phyloP scores from a whole-genome alignment of 1,140 invertebrate genomes.

The Homalodisca vitripennis region DNA sequence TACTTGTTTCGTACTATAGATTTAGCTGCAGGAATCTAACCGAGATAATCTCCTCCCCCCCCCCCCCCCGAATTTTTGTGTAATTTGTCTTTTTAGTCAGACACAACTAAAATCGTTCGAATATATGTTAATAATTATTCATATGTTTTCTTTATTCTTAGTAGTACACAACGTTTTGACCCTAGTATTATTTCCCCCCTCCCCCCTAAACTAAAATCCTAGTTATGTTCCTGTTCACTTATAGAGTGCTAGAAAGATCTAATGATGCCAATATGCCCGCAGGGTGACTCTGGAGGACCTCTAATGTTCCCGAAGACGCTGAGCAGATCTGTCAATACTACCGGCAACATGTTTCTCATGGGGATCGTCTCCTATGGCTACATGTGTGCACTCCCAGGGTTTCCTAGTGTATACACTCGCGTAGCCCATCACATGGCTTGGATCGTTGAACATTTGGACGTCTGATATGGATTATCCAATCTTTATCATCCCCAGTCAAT shows the following conservation, averaged over 20 bases:
- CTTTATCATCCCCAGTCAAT: no score
- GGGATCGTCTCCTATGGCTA: slow-evolving; percentile 74
- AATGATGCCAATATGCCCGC: neutral
- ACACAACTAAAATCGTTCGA: neutral
- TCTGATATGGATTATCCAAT: no score
- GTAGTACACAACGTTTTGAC: neutral
- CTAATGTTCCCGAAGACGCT: slow-evolving; percentile 55
- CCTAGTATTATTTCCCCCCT: neutral
- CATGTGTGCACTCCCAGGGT: slow-evolving; percentile 67
- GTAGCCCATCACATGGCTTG: slow-evolving; percentile 64
- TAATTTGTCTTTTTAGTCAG: no score
- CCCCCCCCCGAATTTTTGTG: no score
- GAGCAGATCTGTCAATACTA: slow-evolving; percentile 43
- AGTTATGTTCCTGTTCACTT: neutral
- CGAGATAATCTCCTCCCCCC: no score
- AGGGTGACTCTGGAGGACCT: slow-evolving; percentile 85
- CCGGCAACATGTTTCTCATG: slow-evolving; percentile 56
- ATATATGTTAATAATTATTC: neutral
- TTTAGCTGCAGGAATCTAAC: no score
- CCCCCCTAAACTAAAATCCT: neutral
- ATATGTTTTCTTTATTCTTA: neutral
- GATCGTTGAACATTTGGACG: slow-evolving; percentile 46
- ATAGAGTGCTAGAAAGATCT: neutral
- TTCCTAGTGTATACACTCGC: slow-evolving; percentile 76
- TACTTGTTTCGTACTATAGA: no score